phyloP scores from a whole-genome alignment of 2,888 invertebrate species.

The Philopedon plagiatum region DNA sequence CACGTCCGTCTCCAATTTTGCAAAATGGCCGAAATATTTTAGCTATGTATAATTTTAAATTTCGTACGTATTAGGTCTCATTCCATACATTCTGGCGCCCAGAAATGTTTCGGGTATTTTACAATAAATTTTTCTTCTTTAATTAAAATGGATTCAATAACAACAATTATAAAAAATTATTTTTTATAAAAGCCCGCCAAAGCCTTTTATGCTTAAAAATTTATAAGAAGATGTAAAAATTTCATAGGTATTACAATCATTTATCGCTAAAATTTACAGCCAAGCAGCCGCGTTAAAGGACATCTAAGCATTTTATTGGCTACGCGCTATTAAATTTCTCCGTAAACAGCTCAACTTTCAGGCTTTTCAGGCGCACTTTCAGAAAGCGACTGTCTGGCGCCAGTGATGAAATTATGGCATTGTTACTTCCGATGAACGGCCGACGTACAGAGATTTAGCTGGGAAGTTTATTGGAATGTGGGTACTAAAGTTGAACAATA shows the following conservation, averaged over 20 bases:
- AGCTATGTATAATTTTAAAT: too few relatives aligned
- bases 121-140: not conserved
- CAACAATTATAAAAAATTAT: not conserved
- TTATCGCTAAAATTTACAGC: constrained; percentile 29
- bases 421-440: constrained; percentile 38
- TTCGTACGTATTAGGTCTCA: too few relatives aligned
- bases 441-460: constrained; percentile 21
- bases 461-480: not conserved
- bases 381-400: constrained; percentile 44
- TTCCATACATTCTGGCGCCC: too few relatives aligned
- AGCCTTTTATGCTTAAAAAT: not conserved
- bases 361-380: constrained; percentile 43
- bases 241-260: constrained; percentile 13
- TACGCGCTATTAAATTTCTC: constrained; percentile 44
- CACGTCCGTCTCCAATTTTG: too few relatives aligned
- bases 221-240: constrained; percentile 7
- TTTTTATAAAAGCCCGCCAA: not conserved
- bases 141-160: not conserved
- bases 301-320: constrained; percentile 44
- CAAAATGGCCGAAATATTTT: too few relatives aligned
- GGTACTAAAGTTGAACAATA: not conserved
- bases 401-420: constrained; percentile 41
- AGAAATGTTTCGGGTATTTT: not conserved
- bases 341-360: constrained; percentile 40
- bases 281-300: constrained; percentile 23